Percentiles rank a stretch among this genome's conserved stretches.
Conservation (phyloP, 2,113 vertebrate species). For the Scolopax mira region DNA sequence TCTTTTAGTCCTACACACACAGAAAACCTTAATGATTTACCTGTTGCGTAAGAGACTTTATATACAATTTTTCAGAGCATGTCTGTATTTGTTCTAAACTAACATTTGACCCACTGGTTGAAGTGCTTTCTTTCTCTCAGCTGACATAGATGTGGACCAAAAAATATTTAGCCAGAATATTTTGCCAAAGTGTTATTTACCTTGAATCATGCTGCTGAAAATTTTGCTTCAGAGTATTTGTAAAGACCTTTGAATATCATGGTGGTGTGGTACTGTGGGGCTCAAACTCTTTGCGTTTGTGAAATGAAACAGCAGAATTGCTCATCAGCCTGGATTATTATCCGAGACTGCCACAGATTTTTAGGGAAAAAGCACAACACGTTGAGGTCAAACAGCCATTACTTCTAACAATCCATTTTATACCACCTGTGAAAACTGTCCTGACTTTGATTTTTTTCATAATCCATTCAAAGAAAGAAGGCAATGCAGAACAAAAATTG, state of each 20-base stretch:
- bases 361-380: not conserved
- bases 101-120: not conserved
- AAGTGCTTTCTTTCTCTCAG: not conserved
- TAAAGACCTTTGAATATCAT: not conserved
- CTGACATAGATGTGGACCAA: not conserved
- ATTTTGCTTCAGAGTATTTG: not conserved
- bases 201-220: not conserved
- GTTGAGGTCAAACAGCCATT: not conserved
- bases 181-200: not conserved
- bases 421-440: not conserved
- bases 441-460: not conserved
- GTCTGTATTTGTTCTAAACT: not conserved
- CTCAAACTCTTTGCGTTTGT: not conserved
- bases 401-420: not conserved
- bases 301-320: not conserved
- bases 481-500: not conserved
- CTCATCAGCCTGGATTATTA: not conserved
- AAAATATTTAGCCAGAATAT: not conserved
- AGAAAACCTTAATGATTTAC: not conserved
- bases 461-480: not conserved
- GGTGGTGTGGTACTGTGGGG: not conserved
- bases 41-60: not conserved
- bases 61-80: fast-evolving
- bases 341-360: not conserved
- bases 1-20: not conserved